phyloP scores from a whole-genome alignment of 2,888 invertebrate genomes.

The Netelia melanura region DNA sequence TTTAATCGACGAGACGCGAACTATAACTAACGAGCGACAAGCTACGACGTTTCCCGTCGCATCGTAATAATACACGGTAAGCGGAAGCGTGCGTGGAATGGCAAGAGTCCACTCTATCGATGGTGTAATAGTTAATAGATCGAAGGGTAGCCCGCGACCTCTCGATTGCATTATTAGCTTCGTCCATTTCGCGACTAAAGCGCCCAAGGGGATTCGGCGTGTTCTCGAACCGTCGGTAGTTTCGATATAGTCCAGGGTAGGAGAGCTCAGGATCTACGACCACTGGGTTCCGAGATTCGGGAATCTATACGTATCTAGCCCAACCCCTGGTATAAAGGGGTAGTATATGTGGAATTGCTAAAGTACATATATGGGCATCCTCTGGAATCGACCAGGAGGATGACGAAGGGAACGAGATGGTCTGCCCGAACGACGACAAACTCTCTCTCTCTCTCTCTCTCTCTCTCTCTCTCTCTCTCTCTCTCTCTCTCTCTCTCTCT shows the following conservation, averaged over 20 bases:
- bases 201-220: conserved; percentile 55
- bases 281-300: conserved; percentile 47
- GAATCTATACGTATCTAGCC: conserved; percentile 47
- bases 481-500: conserved; percentile 1
- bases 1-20: too few species aligned
- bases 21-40: too few species aligned
- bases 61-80: too few species aligned
- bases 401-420: conserved; percentile 32
- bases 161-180: conserved; percentile 66
- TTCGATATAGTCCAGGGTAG: not conserved
- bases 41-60: too few species aligned
- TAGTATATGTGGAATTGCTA: not conserved
- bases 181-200: conserved; percentile 63
- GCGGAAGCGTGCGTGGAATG: too few species aligned
- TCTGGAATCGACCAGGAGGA: conserved; percentile 31
- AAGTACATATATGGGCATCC: conserved; percentile 8
- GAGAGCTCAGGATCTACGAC: not conserved
- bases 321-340: conserved; percentile 9
- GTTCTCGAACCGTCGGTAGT: conserved; percentile 19
- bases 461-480: conserved; percentile 1
- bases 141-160: conserved; percentile 33
- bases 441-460: conserved; percentile 1
- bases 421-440: conserved; percentile 40
- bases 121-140: conserved; percentile 55
- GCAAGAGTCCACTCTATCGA: conserved; percentile 23